Percentiles rank a stretch among this genome's conserved stretches.
These are phyloP conservation scores for Cryptoblepharus egeriae DNA, from an alignment of 2,797 vertebrate species.

Conservation along the genomic window DNA sequence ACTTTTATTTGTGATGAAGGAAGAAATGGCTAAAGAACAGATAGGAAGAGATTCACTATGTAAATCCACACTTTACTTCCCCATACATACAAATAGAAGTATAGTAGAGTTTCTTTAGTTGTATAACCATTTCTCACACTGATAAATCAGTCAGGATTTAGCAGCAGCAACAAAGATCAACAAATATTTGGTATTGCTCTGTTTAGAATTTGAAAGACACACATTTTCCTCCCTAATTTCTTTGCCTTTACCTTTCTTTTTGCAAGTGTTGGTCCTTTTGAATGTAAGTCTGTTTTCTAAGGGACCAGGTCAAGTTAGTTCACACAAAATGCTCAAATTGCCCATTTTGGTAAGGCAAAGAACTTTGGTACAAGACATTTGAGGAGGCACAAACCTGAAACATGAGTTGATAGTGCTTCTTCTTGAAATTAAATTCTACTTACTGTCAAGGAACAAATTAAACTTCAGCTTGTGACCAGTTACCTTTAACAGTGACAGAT, in stretches of 20 bases:
- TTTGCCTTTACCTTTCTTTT: background rate
- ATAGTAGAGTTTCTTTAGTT: too few species aligned
- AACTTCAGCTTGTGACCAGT: background rate
- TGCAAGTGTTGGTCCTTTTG: too few species aligned
- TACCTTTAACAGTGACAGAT: background rate
- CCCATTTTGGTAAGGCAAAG: background rate
- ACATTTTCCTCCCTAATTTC: background rate
- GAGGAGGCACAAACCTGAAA: background rate
- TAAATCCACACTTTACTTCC: background rate
- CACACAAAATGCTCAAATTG: background rate
- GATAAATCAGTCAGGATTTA: background rate
- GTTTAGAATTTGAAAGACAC: background rate
- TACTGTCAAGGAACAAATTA: background rate
- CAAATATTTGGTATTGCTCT: background rate
- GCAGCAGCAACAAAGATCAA: background rate
- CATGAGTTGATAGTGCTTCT: background rate
- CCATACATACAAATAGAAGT: background rate
- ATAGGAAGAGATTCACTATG: background rate
- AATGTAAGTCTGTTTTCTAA: too few species aligned
- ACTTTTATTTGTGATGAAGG: slow-evolving; percentile 82
- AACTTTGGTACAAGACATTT: background rate
- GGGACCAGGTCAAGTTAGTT: background rate
- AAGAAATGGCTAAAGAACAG: slow-evolving; percentile 83
- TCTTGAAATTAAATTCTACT: background rate
- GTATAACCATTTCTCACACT: too few species aligned